These are phyloP conservation scores for Sycophila texana DNA, from an alignment of 2,888 invertebrate genomes.

Conservation along the genomic window DNA sequence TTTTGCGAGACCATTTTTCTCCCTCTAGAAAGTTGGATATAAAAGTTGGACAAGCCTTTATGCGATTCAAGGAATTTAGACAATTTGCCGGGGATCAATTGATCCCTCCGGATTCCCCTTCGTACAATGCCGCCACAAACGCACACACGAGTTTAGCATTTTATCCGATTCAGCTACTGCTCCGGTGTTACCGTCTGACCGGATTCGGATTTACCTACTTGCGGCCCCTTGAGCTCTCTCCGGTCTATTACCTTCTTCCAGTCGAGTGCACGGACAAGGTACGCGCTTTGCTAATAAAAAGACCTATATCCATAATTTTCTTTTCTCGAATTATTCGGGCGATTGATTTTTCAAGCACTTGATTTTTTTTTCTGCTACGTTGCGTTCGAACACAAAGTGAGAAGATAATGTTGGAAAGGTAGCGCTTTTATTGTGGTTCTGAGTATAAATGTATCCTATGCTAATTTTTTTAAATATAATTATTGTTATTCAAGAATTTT, in stretches of 20 bases:
- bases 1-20: too few species aligned
- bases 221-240: background rate
- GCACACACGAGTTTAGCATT: conserved; percentile 11
- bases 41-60: too few species aligned
- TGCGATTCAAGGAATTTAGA: background rate
- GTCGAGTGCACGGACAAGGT: background rate
- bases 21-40: too few species aligned
- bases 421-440: too few species aligned
- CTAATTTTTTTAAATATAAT: too few species aligned
- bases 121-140: background rate
- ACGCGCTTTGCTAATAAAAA: background rate
- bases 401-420: too few species aligned
- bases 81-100: background rate
- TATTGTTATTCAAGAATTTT: too few species aligned
- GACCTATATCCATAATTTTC: background rate
- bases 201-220: conserved; percentile 18
- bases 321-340: background rate
- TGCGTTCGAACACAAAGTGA: too few species aligned
- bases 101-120: conserved; percentile 11
- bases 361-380: too few species aligned
- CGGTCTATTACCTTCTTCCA: conserved; percentile 20
- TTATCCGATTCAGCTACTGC: background rate
- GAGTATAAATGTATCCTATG: too few species aligned
- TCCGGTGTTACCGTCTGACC: background rate
- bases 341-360: too few species aligned